Percentiles rank a stretch among this genome's conserved stretches.
Evolutionary conservation across 37 sponge, comb jelly and placozoan genomes (phyloP).

Genomic region (Axinella damicornis): DNA sequence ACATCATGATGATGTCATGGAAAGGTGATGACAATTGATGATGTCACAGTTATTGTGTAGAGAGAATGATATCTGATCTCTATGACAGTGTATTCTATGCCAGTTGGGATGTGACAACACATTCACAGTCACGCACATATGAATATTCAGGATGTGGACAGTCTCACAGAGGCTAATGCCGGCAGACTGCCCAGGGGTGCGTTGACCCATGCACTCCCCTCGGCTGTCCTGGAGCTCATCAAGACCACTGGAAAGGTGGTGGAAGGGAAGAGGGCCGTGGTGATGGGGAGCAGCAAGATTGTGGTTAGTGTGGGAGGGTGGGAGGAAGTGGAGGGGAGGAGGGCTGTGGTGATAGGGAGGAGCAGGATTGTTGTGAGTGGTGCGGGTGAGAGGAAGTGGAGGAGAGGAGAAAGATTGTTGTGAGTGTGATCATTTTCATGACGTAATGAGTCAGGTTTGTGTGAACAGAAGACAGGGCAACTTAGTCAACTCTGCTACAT

Average conservation of each 20-base stretch:
- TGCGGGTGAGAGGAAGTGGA: constrained; percentile 57
- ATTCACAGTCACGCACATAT: background rate
- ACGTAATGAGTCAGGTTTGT: no score
- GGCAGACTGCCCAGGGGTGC: constrained; percentile 87
- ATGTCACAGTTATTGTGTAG: background rate
- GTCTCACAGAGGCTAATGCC: constrained; percentile 86
- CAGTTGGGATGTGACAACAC: no score
- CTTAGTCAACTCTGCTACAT: no score
- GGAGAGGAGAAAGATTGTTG: no score
- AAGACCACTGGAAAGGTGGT: constrained; percentile 74
- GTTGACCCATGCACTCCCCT: constrained; percentile 94
- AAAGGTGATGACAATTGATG: background rate
- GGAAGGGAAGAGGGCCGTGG: constrained; percentile 82
- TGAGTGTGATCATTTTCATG: no score
- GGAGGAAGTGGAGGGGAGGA: constrained; percentile 69
- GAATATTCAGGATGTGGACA: constrained; percentile 85
- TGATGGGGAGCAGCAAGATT: constrained; percentile 95
- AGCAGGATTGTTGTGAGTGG: no score
- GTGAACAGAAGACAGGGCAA: no score
- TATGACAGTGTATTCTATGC: constrained; percentile 95
- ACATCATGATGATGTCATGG: background rate
- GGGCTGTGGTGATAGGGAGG: constrained; percentile 78
- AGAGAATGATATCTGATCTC: background rate
- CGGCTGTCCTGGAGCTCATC: constrained; percentile 93
- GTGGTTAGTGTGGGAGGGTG: no score